These are phyloP conservation scores for Entomobrya multifasciata DNA, from an alignment of 2,888 invertebrate species.

Conservation along the genomic window DNA sequence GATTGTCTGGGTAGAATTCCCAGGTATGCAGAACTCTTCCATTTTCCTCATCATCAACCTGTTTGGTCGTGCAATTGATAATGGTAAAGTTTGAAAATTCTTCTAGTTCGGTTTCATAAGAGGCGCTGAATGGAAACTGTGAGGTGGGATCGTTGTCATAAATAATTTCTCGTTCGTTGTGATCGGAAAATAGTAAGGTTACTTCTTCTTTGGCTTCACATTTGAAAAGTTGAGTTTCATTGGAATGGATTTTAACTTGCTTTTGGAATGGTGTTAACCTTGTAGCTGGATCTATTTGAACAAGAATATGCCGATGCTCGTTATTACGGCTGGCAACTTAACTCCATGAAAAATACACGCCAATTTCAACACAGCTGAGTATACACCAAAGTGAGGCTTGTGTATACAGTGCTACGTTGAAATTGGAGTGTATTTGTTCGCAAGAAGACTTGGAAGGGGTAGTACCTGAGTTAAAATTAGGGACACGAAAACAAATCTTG, in stretches of 20 bases:
- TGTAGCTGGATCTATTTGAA: conserved; percentile 56
- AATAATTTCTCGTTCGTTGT: conserved; percentile 27
- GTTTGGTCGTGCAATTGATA: conserved; percentile 70
- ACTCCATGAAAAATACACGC: not conserved
- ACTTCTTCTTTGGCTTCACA: conserved; percentile 74
- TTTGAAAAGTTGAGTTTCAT: conserved; percentile 74
- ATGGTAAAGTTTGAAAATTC: conserved; percentile 73
- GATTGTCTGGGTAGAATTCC: conserved; percentile 73
- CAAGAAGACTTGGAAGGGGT: too few relatives aligned
- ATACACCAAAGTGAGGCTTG: too few relatives aligned
- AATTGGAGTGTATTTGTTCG: too few relatives aligned
- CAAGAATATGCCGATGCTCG: too few relatives aligned
- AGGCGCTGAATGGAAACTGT: conserved; percentile 63
- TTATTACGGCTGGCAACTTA: not conserved
- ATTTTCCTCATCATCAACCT: conserved; percentile 10
- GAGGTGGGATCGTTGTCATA: conserved; percentile 57
- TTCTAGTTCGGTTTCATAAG: conserved; percentile 62
- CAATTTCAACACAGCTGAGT: not conserved
- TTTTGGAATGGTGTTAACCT: conserved; percentile 72
- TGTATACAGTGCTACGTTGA: too few relatives aligned
- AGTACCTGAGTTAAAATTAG: too few relatives aligned
- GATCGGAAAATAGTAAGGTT: conserved; percentile 68
- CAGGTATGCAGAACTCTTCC: conserved; percentile 62
- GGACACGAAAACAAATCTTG: too few relatives aligned
- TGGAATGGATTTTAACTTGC: conserved; percentile 69